phyloP scores from a whole-genome alignment of 2,113 vertebrate genomes.

The Microcebus jonahi region DNA sequence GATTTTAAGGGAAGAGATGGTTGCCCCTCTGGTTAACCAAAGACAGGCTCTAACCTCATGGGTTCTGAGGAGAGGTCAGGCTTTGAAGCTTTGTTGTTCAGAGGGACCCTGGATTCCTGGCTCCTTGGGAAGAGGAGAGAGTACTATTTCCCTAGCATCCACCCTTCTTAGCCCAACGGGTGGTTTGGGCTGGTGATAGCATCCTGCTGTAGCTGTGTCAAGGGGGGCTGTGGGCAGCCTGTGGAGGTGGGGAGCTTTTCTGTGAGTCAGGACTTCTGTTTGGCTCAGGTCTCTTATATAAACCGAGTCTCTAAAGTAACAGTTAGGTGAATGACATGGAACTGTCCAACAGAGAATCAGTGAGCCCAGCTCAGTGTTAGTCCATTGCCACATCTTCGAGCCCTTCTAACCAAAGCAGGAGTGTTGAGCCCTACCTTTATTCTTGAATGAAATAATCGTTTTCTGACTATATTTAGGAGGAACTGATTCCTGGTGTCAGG shows the following conservation, averaged over 20 bases:
- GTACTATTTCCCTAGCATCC: not conserved
- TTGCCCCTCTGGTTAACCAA: not conserved
- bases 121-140: not conserved
- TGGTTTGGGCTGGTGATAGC: not conserved
- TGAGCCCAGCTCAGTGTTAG: not conserved
- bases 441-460: not conserved
- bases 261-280: not conserved
- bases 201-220: not conserved
- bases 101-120: not conserved
- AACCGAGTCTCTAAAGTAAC: not conserved
- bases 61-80: not conserved
- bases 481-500: not conserved
- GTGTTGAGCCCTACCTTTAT: not conserved
- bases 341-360: not conserved
- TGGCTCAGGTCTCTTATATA: constrained; percentile 1
- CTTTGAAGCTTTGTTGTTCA: not conserved
- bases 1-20: not conserved
- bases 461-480: not conserved
- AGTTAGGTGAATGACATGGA: rapidly evolving
- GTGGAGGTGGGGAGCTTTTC: not conserved
- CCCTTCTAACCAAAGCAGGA: not conserved
- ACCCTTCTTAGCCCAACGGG: not conserved
- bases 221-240: not conserved
- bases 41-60: not conserved
- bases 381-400: not conserved